These are phyloP conservation scores for Watsonalla binaria DNA, from an alignment of 2,888 invertebrate species.

Conservation along the genomic window DNA sequence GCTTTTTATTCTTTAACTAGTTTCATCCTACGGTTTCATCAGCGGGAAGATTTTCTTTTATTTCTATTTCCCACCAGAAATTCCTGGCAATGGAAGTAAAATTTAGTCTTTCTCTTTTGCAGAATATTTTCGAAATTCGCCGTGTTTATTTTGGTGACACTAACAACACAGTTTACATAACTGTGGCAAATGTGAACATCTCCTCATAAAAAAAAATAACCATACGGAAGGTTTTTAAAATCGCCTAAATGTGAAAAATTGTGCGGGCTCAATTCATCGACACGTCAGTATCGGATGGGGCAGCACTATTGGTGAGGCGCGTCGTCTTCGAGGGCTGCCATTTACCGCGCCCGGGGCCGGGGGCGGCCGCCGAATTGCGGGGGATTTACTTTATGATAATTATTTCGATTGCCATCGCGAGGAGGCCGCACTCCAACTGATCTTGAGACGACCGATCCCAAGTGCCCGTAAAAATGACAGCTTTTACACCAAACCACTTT, in stretches of 20 bases:
- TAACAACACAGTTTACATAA: too few relatives aligned
- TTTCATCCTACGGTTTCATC: too few relatives aligned
- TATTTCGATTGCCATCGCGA: constrained; percentile 73
- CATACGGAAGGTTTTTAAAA: not conserved
- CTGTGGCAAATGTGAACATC: too few relatives aligned
- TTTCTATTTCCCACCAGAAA: too few relatives aligned
- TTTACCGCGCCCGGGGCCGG: constrained; percentile 55
- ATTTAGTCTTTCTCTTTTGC: too few relatives aligned
- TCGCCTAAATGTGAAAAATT: not conserved
- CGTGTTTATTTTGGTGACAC: too few relatives aligned
- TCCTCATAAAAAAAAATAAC: not conserved
- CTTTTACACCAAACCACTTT: constrained; percentile 45
- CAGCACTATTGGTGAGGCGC: constrained; percentile 46
- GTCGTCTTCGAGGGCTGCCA: constrained; percentile 50
- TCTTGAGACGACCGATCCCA: constrained; percentile 44
- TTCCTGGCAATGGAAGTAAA: too few relatives aligned
- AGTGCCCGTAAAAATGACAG: constrained; percentile 59
- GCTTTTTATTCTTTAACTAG: constrained; percentile 3
- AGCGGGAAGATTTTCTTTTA: too few relatives aligned
- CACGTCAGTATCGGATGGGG: constrained; percentile 29
- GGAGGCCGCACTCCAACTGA: constrained; percentile 51
- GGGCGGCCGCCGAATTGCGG: constrained; percentile 68
- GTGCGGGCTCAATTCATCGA: constrained; percentile 30
- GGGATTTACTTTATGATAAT: constrained; percentile 77
- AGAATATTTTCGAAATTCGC: too few relatives aligned